Conservation (phyloP, 2,113 vertebrate species). For the Xyrauchen texanus region DNA sequence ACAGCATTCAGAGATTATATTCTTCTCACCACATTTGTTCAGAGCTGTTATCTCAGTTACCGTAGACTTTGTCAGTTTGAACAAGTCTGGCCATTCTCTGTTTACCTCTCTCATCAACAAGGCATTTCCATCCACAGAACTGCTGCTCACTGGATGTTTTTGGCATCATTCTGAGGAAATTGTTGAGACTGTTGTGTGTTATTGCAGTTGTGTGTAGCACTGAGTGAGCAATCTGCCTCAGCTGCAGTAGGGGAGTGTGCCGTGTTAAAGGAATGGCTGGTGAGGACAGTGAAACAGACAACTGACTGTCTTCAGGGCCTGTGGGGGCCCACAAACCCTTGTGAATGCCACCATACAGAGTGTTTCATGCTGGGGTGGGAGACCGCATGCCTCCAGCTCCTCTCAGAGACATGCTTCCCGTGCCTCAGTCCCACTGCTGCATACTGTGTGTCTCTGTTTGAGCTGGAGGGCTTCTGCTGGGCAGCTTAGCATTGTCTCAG, state of each 20-base stretch:
- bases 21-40: no score
- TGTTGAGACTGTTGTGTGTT: no score
- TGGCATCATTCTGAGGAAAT: no score
- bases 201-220: neutral
- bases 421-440: constrained; percentile 65
- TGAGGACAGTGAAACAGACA: constrained; percentile 64
- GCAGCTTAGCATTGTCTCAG: neutral
- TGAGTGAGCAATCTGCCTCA: neutral
- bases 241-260: neutral
- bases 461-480: neutral
- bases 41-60: no score
- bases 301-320: constrained; percentile 58
- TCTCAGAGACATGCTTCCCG: constrained; percentile 69
- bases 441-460: constrained; percentile 36
- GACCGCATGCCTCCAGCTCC: constrained; percentile 63
- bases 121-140: no score
- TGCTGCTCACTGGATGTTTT: no score
- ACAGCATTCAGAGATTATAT: no score
- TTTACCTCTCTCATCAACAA: no score
- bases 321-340: constrained; percentile 68
- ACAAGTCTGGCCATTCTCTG: no score
- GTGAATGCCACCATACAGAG: constrained; percentile 66
- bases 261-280: constrained; percentile 42
- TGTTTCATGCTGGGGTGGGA: constrained; percentile 63
- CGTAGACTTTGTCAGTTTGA: no score